Evolutionary conservation across 2,797 vertebrate genomes (phyloP).

Genomic region (Columba guinea): DNA sequence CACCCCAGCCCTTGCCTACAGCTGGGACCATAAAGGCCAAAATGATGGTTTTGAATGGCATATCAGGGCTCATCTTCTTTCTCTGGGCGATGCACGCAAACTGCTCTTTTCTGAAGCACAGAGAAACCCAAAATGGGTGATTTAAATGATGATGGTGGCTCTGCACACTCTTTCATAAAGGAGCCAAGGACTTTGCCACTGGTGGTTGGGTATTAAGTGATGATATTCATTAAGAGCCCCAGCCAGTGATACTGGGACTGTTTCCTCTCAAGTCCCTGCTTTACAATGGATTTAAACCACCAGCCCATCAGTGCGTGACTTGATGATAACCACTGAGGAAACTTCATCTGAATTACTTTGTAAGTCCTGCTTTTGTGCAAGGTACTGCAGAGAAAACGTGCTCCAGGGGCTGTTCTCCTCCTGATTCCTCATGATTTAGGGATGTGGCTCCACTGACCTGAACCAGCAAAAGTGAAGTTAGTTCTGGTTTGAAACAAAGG

Average conservation of each 20-base stretch:
- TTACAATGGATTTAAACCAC: neutral
- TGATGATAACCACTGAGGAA: neutral
- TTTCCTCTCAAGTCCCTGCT: neutral
- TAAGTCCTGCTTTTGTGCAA: neutral
- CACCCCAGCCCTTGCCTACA: slow-evolving; percentile 41
- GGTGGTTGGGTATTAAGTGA: neutral
- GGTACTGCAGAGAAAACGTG: neutral
- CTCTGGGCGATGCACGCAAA: neutral
- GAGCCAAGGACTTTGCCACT: neutral
- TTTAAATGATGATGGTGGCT: neutral
- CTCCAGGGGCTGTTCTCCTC: neutral
- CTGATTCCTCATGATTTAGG: neutral
- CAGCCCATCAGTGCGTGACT: neutral
- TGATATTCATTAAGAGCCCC: neutral
- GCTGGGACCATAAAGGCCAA: slow-evolving; percentile 27
- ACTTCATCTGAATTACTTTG: neutral
- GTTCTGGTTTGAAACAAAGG: neutral
- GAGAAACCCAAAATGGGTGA: neutral
- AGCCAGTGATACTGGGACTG: neutral
- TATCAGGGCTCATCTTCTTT: slow-evolving; percentile 27
- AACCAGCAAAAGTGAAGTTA: neutral
- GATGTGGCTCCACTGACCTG: neutral
- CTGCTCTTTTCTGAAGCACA: neutral
- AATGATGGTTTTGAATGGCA: neutral
- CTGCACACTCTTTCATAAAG: neutral